Evolutionary conservation across 2,888 invertebrate species (phyloP).

Genomic region (Cephonodes hylas): DNA sequence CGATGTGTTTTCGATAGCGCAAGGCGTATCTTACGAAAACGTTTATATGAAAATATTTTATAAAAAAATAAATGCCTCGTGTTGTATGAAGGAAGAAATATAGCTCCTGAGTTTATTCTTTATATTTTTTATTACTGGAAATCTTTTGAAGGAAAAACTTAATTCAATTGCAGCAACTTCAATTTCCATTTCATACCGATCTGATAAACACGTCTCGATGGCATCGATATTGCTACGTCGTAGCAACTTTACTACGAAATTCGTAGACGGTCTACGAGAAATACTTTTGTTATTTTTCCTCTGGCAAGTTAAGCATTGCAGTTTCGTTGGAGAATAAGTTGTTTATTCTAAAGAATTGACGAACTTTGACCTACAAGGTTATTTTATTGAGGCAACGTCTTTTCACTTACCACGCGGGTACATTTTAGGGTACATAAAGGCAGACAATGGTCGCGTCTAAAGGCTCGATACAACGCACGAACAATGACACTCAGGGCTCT

Average conservation of each 20-base stretch:
- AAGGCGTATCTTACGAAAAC: not conserved
- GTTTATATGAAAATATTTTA: not conserved
- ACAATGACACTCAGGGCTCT: constrained; percentile 7
- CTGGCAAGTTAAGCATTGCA: too few relatives aligned
- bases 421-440: constrained; percentile 2
- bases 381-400: not conserved
- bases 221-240: constrained; percentile 30
- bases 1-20: not conserved
- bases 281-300: not conserved
- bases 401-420: not conserved
- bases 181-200: not conserved
- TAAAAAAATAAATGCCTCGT: not conserved
- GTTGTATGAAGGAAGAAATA: too few relatives aligned
- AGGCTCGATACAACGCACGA: constrained; percentile 8
- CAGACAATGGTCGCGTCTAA: constrained; percentile 3
- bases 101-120: not conserved
- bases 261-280: constrained; percentile 32
- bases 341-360: too few relatives aligned
- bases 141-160: not conserved
- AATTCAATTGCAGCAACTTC: not conserved
- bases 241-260: constrained; percentile 38
- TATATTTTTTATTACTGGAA: not conserved
- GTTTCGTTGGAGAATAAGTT: too few relatives aligned
- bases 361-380: not conserved
- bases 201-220: constrained; percentile 16